A percentile compares a stretch with the other conserved stretches of the same genome.
Evolutionary conservation across 2,113 vertebrate genomes (phyloP).

Genomic region (Lepidothrix coronata): DNA sequence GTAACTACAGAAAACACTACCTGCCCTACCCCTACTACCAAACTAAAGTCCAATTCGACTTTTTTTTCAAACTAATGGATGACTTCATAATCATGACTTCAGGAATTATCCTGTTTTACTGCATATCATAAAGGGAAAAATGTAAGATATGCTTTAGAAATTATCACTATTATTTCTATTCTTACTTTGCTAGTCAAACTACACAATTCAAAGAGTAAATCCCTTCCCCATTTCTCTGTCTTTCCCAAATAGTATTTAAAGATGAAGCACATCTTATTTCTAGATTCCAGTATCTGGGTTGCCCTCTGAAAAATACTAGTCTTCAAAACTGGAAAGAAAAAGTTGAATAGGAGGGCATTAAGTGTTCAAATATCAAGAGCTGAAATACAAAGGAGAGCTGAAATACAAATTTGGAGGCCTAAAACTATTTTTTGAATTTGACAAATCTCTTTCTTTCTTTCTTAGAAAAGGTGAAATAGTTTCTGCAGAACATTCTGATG

Average conservation of each 20-base stretch:
- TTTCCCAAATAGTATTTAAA: background rate
- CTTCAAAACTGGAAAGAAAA: background rate
- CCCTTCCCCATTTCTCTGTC: background rate
- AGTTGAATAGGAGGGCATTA: background rate
- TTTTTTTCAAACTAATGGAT: background rate
- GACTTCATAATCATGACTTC: background rate
- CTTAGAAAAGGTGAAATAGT: background rate
- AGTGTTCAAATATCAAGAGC: background rate
- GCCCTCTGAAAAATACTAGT: background rate
- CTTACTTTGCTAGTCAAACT: background rate
- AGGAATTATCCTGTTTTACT: background rate
- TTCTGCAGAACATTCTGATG: background rate
- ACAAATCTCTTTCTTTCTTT: background rate
- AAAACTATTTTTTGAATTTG: background rate
- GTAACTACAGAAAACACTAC: background rate
- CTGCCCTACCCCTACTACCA: background rate
- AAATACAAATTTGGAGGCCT: background rate
- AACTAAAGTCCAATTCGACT: background rate
- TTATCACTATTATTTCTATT: background rate
- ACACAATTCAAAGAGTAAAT: background rate
- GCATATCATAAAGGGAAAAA: background rate
- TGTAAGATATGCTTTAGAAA: background rate
- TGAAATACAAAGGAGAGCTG: background rate
- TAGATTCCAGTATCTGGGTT: background rate
- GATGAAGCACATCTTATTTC: background rate